Base-by-base conservation (phyloP, 1,140 invertebrate species). In the Atta texana region DNA sequence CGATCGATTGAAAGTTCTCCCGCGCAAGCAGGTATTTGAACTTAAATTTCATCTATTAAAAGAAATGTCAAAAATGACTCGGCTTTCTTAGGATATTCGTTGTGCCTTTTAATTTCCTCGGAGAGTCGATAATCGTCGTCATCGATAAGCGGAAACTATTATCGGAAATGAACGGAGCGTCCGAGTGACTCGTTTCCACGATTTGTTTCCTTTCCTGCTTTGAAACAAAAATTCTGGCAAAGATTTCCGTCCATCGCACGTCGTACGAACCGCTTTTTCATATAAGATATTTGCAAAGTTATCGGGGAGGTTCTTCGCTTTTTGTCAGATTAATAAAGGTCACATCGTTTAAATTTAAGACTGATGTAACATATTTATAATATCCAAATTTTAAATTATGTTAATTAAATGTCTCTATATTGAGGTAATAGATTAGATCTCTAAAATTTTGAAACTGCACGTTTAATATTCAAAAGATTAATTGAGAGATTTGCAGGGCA, bases 111-210 rank as follows among this genome's bases (percentile, higher is more conserved):
- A 78, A 91, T 90, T 88, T 90, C 82, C 87, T 88, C 72, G 63
- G 21, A 44, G 57, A 69, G 28, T 21, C 84, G 87, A 88, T 78
- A 78, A 59, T 86, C 55, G 57, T 77, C 55, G 61, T 51, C 80
- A 55, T 53, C 72, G 74, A 57, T 51, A 85, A 74, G 75, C 90
- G 91, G 92, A 93, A 93, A 91, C 87, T 89, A 86, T 53, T 14
- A 31, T 87, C 91, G 93, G 92, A 93, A 93, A 93, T 93, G 81
- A 93, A 92, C 88, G 91, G 91, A 93, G 92, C 68, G 80, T 57
- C 44, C 69, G 39, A 74, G 69, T n/a, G 39, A 82, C 39, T 82
- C 53, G 80, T 82, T 74, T 82, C 24, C 80, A 39, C 18, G 80
- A 82, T 74, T 82, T 74, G 55, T 59, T 84, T 24, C 44, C 24